These are phyloP conservation scores for Eciton burchellii DNA, from an alignment of 1,140 invertebrate genomes.

Conservation along the genomic window DNA sequence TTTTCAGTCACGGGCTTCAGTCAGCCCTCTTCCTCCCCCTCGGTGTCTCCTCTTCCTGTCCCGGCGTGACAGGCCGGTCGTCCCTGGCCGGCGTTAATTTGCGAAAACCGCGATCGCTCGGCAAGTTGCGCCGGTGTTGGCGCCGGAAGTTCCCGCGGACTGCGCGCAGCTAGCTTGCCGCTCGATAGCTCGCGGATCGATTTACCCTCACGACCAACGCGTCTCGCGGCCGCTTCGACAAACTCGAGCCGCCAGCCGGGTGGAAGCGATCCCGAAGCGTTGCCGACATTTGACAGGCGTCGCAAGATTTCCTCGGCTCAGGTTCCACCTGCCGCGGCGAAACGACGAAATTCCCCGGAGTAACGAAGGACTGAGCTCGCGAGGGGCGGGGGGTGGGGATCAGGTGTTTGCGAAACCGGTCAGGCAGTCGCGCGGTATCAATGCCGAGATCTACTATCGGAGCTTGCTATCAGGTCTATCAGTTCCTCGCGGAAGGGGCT, in stretches of 20 bases:
- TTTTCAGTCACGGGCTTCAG: constrained; percentile 81
- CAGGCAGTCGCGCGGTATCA: background rate
- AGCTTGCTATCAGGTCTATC: background rate
- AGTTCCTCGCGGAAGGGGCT: background rate
- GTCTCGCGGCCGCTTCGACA: constrained; percentile 57
- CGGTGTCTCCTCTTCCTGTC: constrained; percentile 30
- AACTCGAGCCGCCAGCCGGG: no score
- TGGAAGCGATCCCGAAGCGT: no score
- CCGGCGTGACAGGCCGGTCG: constrained; percentile 18
- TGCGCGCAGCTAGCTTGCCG: constrained; percentile 43
- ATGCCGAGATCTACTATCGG: background rate
- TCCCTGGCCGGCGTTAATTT: constrained; percentile 14
- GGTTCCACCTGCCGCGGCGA: background rate
- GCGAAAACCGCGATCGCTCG: constrained; percentile 15
- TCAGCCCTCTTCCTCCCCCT: constrained; percentile 59
- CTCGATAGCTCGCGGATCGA: constrained; percentile 56
- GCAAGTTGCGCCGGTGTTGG: background rate
- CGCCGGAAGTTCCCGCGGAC: constrained; percentile 33
- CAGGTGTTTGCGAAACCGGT: background rate
- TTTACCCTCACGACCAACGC: constrained; percentile 53
- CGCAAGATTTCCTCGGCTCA: no score
- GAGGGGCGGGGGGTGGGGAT: constrained; percentile 5
- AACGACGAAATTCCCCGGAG: background rate
- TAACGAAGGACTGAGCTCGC: background rate
- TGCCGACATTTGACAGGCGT: no score